Evolutionary conservation across 2,888 invertebrate genomes (phyloP), one percentile per base, ranked within the genome.

Genomic region (Drosophila neoperkinsi): DNA sequence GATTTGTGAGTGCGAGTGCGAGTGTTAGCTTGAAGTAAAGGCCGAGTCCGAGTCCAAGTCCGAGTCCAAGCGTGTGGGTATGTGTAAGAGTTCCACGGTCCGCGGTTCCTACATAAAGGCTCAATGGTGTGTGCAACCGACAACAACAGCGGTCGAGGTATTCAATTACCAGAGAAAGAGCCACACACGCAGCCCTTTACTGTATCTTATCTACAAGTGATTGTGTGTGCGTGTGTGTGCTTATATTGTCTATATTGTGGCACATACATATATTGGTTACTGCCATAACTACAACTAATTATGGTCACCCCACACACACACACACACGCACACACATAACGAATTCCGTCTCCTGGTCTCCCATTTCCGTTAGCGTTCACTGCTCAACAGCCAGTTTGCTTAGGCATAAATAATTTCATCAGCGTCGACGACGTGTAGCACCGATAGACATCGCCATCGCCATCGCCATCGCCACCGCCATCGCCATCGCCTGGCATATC

Each of bases 231-330:
- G 18, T 31, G 13, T 34, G 7, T 63, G 31, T 50, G 28, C 58
- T 38, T 36, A 21, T 31, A n/a, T 64, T 28, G 16, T 46, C 59
- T 74, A 82, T 74, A 70, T 82, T 59, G 70, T 59, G 64, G 73
- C 70, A 72, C 74, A 84, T 77, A 74, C 71, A 67, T 67, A 61
- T 83, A 80, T 81, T 77, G 73, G 41, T 51, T 61, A 77, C 80
- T 88, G 84, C 81, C 81, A 85, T 85, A 88, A 88, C 90, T 79
- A 85, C 79, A 74, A 86, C 90, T 85, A 88, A 90, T 85, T 85
- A 81, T 84, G 74, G 52, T 62, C 66, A 59, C 25, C 53, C 46
- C 60, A 49, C 30, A 30, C 13, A 38, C 53, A 53, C n/a, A n/a
- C 30, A 50, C 13, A 25, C 50, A 30, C 7, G 6, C 16, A 30